Base-by-base conservation (phyloP, 2,888 invertebrate genomes). In the Cactoblastis cactorum region DNA sequence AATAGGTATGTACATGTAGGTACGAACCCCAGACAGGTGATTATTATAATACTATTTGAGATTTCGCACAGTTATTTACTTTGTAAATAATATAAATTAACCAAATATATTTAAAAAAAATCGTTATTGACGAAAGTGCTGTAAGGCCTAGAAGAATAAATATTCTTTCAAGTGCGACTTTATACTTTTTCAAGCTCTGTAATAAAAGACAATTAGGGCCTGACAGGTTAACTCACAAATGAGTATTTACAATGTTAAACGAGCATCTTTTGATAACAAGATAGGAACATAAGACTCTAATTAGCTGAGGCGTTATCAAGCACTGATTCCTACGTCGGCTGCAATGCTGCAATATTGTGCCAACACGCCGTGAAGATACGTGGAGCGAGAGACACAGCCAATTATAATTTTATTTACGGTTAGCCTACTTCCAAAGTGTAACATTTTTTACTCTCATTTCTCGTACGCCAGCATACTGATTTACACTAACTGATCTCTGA, bases 331-430 rank as follows among this genome's bases (percentile, higher is more conserved):
- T 22, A 56, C 45, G 47, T n/a, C n/a, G n/a, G n/a, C n/a, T n/a
- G 46, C 53, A 54, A 53, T 53, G 53, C 56, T 62, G 55, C 57
- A 55, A 52, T 50, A 52, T 50, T 57, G 58, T 63, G 65, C 56
- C 61, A 55, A 67, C 59, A 52, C 61, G 60, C 65, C 71, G 71
- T 71, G 67, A 70, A 63, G 66, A 69, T 63, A 58, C 67, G 57
- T 56, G 64, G 58, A 63, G 58, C 61, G 57, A 62, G 59, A 65
- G 59, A 65, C 63, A 64, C 63, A 59, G 59, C 63, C 70, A 75
- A 74, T 75, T 76, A 72, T 65, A 69, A 63, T 69, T 53, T 71
- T 67, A 65, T 66, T 62, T 69, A 70, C 70, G 64, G 68, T 71
- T 69, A 72, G 62, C 74, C 71, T 56, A 71, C 68, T 67, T 71